These are phyloP conservation scores for Platyscapa corneri DNA, from an alignment of 1,140 invertebrate genomes.

Conservation along the genomic window DNA sequence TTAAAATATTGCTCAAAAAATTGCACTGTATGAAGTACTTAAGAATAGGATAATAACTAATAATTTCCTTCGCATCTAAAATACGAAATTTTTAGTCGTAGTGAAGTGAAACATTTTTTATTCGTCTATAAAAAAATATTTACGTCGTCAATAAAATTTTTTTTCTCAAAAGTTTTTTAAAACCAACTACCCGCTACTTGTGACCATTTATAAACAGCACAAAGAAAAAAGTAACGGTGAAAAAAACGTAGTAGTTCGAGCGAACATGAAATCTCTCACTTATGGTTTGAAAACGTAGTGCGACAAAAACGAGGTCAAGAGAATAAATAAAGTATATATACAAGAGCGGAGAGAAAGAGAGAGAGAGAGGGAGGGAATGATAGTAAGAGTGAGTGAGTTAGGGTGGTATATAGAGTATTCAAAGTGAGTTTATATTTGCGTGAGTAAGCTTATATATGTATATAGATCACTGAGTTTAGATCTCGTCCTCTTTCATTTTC, in stretches of 20 bases:
- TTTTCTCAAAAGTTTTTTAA: constrained; percentile 36
- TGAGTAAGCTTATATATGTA: neutral
- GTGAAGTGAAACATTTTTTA: neutral
- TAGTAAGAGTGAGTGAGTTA: neutral
- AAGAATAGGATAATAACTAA: neutral
- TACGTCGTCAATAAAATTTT: constrained; percentile 36
- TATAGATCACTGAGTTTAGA: neutral
- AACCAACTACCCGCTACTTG: neutral
- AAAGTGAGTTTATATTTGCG: neutral
- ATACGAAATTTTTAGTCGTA: neutral
- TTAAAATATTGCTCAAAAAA: neutral
- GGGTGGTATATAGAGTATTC: neutral
- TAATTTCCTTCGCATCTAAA: neutral
- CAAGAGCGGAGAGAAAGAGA: neutral
- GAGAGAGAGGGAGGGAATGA: neutral
- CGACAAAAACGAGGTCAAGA: constrained; percentile 34
- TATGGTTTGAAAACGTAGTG: neutral
- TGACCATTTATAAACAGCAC: neutral
- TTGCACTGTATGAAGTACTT: neutral
- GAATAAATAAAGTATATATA: constrained; percentile 31
- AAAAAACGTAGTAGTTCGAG: constrained; percentile 2
- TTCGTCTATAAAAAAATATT: constrained; percentile 14
- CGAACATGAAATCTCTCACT: constrained; percentile 36
- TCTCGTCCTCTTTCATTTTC: neutral
- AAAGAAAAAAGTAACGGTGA: constrained; percentile 5